Conservation (phyloP, 2,888 invertebrate genomes). For the Norana najaformis region DNA sequence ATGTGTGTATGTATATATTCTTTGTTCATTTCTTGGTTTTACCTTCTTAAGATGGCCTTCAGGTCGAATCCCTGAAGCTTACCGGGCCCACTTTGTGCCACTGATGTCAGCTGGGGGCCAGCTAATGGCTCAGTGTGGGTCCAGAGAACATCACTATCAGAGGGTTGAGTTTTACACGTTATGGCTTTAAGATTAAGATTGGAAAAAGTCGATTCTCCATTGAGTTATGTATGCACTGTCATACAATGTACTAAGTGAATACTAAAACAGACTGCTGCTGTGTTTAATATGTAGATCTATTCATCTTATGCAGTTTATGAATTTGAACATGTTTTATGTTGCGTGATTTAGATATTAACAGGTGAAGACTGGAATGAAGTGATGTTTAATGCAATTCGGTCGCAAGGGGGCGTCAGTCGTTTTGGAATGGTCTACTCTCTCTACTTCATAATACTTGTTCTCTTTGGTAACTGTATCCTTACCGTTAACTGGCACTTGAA, state of each 20-base stretch:
- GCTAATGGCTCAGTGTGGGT: no score
- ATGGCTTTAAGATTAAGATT: background rate
- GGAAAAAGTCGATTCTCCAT: no score
- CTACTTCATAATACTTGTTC: slow-evolving; percentile 97
- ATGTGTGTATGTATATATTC: background rate
- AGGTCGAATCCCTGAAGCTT: no score
- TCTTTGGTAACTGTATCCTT: slow-evolving; percentile 89
- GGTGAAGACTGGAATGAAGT: slow-evolving; percentile 99
- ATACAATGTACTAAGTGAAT: background rate
- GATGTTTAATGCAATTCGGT: slow-evolving; percentile 98
- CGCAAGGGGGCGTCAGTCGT: slow-evolving; percentile 86
- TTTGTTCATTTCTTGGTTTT: no score
- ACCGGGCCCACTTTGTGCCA: no score
- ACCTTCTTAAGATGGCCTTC: no score
- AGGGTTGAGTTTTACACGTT: no score
- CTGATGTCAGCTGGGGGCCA: no score
- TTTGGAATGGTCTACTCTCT: slow-evolving; percentile 93
- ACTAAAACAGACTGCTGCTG: background rate
- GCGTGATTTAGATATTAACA: slow-evolving; percentile 82
- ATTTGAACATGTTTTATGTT: background rate
- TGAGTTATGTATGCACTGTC: background rate
- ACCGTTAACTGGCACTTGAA: background rate
- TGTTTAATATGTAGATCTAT: background rate
- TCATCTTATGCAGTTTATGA: background rate
- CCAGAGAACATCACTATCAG: no score